Base-by-base conservation (phyloP, 2,113 vertebrate genomes). In the Eubucco bourcierii region DNA sequence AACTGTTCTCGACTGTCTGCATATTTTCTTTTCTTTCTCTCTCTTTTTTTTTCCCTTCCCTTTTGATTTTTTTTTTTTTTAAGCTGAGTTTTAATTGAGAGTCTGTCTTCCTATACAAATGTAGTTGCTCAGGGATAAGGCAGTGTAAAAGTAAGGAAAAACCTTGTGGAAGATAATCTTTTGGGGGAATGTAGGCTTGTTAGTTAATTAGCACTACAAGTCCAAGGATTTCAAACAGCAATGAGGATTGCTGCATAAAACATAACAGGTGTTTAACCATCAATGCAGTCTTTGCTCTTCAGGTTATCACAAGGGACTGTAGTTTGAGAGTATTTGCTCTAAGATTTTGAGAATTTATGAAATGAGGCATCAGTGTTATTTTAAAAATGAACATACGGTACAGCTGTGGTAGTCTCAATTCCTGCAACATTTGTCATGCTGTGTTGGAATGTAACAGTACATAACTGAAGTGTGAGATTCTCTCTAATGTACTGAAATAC, bases 141-240 rank as follows among this genome's bases (percentile, higher is more conserved):
- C 0, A 0, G 20, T 53, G 16, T 50, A 80, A 88, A 88, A 86
- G 27, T 65, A 85, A 29, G 50, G 86, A 86, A 58, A 89, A 66
- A 59, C 73, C 41, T 52, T 37, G 63, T 68, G 80, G 73, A 94
- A 83, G 70, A 81, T 91, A 89, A 93, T 93, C 39, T 91, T 92
- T 65, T 72, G n/a, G 12, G 34, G 58, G 39, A 65, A 74, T 31
- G 55, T 61, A 80, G 93, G 50, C 74, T 93, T 91, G 66, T 84
- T 91, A 94, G 65, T 58, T 94, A 93, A 94, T 92, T 85, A 90
- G 87, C 53, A 83, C 44, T 88, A 50, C 61, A 78, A 87, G 65
- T 86, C 76, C 16, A 76, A 83, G 86, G 70, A 72, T 80, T 94
- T 79, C 79, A 72, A 68, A 75, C 33, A 84, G 65, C 82, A 79